These are phyloP conservation scores for Drosophila mimetica DNA, from an alignment of 2,888 invertebrate species.

Conservation along the genomic window DNA sequence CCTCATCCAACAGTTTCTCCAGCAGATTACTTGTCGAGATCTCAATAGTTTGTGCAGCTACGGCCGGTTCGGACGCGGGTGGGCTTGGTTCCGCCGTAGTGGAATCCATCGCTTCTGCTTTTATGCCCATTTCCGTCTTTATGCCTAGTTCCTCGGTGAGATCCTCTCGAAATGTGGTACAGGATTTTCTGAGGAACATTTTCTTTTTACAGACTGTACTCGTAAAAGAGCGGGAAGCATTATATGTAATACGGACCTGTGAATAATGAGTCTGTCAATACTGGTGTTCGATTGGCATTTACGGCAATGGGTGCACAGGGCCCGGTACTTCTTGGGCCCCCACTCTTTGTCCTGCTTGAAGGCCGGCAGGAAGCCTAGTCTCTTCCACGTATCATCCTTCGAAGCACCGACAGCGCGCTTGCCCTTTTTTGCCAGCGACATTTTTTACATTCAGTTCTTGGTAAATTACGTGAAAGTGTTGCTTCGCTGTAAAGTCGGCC, in stretches of 20 bases:
- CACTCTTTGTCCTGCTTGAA: conserved; percentile 7
- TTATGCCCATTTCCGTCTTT: background rate
- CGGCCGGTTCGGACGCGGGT: background rate
- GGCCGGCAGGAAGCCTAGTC: conserved; percentile 28
- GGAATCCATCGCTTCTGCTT: background rate
- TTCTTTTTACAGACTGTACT: background rate
- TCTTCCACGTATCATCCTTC: conserved; percentile 31
- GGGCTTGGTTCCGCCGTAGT: background rate
- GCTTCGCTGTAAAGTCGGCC: conserved; percentile 1
- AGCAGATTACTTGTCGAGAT: conserved; percentile 2
- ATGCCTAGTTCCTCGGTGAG: conserved; percentile 24
- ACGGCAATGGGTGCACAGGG: conserved; percentile 31
- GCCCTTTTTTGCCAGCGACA: conserved; percentile 18
- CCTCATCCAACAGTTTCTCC: conserved; percentile 35
- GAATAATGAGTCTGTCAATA: conserved; percentile 38
- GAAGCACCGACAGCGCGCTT: conserved; percentile 19
- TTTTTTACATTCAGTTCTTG: conserved; percentile 6
- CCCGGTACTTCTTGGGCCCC: conserved; percentile 29
- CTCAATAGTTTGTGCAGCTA: background rate
- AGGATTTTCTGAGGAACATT: conserved; percentile 25
- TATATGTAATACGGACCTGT: conserved; percentile 21
- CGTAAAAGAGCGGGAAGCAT: background rate
- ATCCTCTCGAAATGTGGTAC: conserved; percentile 18
- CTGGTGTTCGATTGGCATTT: conserved; percentile 43
- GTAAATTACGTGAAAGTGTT: conserved; percentile 13